These are phyloP conservation scores for Rhamnusium bicolor DNA, from an alignment of 2,888 invertebrate species.

Conservation along the genomic window DNA sequence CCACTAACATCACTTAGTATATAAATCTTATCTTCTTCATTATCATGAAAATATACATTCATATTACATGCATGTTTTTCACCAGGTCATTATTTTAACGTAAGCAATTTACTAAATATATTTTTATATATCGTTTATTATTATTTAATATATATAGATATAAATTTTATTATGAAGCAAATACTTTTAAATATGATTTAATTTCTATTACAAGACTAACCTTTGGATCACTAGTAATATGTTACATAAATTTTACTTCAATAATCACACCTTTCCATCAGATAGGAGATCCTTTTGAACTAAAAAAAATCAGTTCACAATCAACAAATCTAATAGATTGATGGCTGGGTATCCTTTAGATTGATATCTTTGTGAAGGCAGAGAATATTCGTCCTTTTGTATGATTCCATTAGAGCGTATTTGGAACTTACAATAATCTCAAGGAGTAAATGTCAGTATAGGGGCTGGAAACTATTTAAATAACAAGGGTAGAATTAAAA, in stretches of 20 bases:
- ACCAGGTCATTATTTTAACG: too few relatives aligned
- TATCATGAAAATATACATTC: too few relatives aligned
- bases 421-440: constrained; percentile 12
- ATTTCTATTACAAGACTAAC: too few relatives aligned
- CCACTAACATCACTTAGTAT: too few relatives aligned
- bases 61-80: too few relatives aligned
- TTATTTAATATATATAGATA: too few relatives aligned
- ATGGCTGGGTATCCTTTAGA: constrained; percentile 9
- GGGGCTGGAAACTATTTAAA: constrained; percentile 43
- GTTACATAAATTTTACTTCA: constrained; percentile 4
- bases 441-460: constrained; percentile 27
- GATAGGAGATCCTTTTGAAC: not conserved
- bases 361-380: constrained; percentile 10
- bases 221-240: too few relatives aligned
- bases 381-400: constrained; percentile 1
- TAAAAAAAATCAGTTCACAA: constrained; percentile 23
- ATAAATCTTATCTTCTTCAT: too few relatives aligned
- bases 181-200: too few relatives aligned
- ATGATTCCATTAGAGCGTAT: constrained; percentile 9
- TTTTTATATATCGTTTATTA: too few relatives aligned
- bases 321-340: constrained; percentile 17
- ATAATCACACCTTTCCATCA: constrained; percentile 24
- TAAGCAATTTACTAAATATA: too few relatives aligned
- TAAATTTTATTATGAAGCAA: too few relatives aligned
- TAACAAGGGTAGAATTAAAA: constrained; percentile 45